A percentile compares a stretch with the other conserved stretches of the same genome.
These are phyloP conservation scores for Enteromius paludinosus DNA, from an alignment of 2,797 vertebrate genomes.

Conservation along the genomic window DNA sequence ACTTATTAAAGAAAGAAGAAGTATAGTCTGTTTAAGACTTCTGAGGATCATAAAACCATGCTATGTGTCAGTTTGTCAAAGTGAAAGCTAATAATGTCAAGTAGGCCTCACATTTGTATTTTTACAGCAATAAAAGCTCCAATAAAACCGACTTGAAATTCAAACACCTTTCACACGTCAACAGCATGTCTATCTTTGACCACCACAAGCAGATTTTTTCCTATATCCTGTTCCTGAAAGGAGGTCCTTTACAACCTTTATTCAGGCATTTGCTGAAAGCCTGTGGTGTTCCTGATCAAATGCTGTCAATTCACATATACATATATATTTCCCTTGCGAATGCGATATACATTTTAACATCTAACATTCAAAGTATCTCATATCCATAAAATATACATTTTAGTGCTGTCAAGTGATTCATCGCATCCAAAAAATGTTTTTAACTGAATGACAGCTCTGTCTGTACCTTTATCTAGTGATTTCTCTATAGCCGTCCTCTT, in stretches of 20 bases:
- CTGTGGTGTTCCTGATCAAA: constrained; percentile 11
- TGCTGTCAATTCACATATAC: not conserved
- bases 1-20: not conserved
- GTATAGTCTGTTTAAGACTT: not conserved
- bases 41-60: not conserved
- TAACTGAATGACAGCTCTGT: not conserved
- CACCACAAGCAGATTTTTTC: constrained; percentile 21
- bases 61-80: not conserved
- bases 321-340: not conserved
- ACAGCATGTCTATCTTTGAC: not conserved
- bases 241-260: not conserved
- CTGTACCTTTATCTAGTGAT: constrained; percentile 81
- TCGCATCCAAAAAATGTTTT: too few relatives aligned
- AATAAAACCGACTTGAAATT: constrained; percentile 2
- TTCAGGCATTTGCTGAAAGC: not conserved
- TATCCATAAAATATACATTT: not conserved
- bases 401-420: too few relatives aligned
- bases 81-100: not conserved
- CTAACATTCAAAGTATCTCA: not conserved
- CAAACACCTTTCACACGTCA: constrained; percentile 1
- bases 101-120: not conserved
- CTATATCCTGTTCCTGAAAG: constrained; percentile 17
- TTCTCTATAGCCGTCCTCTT: constrained; percentile 65
- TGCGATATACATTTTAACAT: too few relatives aligned
- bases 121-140: not conserved